Percentiles rank a stretch among this genome's conserved stretches.
phyloP scores from a whole-genome alignment of 2,113 vertebrate genomes.

The Taurulus bubalis region DNA sequence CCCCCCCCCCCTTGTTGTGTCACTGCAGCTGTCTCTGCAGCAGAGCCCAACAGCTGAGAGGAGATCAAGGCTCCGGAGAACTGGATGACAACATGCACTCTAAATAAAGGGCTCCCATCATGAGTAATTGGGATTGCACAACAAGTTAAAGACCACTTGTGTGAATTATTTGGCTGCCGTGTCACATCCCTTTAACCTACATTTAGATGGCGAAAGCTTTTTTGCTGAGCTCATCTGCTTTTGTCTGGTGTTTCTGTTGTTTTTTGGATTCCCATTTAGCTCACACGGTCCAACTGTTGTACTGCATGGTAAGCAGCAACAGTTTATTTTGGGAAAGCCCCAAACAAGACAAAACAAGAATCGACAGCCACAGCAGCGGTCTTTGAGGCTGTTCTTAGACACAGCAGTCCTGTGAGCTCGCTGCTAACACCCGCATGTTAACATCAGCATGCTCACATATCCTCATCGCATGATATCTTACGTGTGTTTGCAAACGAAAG shows the following conservation, averaged over 20 bases:
- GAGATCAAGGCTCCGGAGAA: slow-evolving; percentile 36
- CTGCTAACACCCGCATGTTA: neutral
- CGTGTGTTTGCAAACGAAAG: no score
- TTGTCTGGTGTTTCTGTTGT: neutral
- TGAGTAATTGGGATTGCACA: slow-evolving; percentile 50
- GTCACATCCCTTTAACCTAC: slow-evolving; percentile 30
- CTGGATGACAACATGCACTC: slow-evolving; percentile 51
- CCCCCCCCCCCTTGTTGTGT: slow-evolving; percentile 16
- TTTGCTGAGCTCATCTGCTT: slow-evolving; percentile 25
- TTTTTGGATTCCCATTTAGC: neutral
- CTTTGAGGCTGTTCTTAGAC: neutral
- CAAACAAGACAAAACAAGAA: neutral
- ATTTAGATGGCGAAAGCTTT: slow-evolving; percentile 36
- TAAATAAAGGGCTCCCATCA: slow-evolving; percentile 49
- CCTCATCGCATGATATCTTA: neutral
- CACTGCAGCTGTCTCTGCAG: slow-evolving; percentile 45
- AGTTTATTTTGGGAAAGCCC: slow-evolving; percentile 1
- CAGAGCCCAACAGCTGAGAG: slow-evolving; percentile 46
- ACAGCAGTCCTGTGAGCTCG: no score
- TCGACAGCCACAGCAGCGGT: neutral
- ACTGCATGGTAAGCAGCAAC: neutral
- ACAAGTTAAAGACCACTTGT: slow-evolving; percentile 60
- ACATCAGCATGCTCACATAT: neutral
- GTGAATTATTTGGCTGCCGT: slow-evolving; percentile 31
- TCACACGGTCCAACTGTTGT: neutral